These are phyloP conservation scores for Babyrousa celebensis DNA, from an alignment of 2,797 vertebrate genomes.

Conservation along the genomic window DNA sequence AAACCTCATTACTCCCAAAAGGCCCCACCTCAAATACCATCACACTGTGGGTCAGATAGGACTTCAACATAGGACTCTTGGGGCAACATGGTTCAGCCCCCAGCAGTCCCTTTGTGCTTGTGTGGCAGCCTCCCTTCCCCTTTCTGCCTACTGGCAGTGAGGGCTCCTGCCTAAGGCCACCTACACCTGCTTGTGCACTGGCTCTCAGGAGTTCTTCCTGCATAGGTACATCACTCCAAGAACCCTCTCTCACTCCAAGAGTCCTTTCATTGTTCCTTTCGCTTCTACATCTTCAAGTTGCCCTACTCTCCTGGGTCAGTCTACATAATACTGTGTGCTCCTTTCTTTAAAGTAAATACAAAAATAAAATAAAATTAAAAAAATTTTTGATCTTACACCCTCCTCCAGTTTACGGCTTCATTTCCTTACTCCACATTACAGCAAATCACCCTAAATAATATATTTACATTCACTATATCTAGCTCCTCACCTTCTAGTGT, in stretches of 20 bases:
- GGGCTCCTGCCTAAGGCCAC: background rate
- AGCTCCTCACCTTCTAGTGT: background rate
- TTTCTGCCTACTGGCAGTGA: background rate
- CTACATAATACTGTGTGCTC: background rate
- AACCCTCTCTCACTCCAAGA: background rate
- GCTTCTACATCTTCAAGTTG: background rate
- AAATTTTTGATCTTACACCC: background rate
- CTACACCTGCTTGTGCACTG: rapidly evolving
- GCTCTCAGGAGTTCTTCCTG: background rate
- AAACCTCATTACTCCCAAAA: background rate
- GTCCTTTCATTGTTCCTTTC: background rate
- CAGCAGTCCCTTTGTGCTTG: background rate
- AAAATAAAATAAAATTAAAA: background rate
- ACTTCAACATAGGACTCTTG: background rate
- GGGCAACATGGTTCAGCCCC: background rate
- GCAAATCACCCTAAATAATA: background rate
- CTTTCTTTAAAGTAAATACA: background rate
- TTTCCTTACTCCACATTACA: background rate
- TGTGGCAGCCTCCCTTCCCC: background rate
- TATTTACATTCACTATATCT: no score
- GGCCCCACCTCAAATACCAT: background rate
- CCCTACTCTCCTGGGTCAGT: background rate
- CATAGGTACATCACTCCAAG: background rate
- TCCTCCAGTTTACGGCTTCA: background rate
- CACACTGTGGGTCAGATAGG: no score